Percentiles rank a stretch among this genome's conserved stretches.
Evolutionary conservation across 2,113 vertebrate genomes (phyloP).

Genomic region (Nothoprocta perdicaria): DNA sequence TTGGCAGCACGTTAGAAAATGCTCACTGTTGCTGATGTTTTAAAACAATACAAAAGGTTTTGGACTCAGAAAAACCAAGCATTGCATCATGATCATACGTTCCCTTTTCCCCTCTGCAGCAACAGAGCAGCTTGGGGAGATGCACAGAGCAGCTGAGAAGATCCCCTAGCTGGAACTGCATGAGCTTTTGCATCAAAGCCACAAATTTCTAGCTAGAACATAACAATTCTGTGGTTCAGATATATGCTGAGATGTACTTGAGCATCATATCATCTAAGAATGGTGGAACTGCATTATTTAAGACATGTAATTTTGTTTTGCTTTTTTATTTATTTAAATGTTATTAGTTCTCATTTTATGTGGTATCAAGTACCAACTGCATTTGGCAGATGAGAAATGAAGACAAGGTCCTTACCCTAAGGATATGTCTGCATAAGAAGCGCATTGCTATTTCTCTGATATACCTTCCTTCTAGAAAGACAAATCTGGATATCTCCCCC

Average conservation of each 20-base stretch:
- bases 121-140: not conserved
- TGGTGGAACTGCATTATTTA: not conserved
- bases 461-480: not conserved
- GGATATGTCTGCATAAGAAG: conserved; percentile 14
- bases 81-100: rapidly evolving
- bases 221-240: not conserved
- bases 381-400: not conserved
- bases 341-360: not conserved
- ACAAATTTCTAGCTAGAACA: not conserved
- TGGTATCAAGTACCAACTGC: not conserved
- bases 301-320: not conserved
- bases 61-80: not conserved
- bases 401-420: not conserved
- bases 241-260: not conserved
- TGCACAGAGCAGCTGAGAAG: not conserved
- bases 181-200: not conserved
- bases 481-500: conserved; percentile 21
- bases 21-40: rapidly evolving
- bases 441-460: not conserved
- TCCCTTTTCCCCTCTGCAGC: not conserved
- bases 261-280: not conserved
- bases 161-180: not conserved
- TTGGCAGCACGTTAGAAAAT: rapidly evolving
- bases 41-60: not conserved
- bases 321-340: not conserved